Base-by-base conservation (phyloP, 2,888 invertebrate species). In the Abscondita cerata region DNA sequence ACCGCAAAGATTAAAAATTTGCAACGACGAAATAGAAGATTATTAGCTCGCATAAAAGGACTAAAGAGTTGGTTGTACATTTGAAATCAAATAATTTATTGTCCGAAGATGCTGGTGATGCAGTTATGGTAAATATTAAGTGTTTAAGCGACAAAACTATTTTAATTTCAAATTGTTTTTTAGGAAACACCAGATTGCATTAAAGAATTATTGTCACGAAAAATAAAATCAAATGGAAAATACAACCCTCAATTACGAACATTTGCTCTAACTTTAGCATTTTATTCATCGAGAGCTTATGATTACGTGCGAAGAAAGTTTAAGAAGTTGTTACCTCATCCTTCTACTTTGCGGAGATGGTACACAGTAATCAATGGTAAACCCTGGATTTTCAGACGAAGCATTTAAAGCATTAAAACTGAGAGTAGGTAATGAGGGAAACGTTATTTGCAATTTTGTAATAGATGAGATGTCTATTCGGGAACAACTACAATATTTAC, bases 401-500 rank as follows among this genome's bases (percentile, higher is more conserved):
- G 15, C 41, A 8, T 13, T 41, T 12, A 15, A 15, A 16, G 41
- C 41, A 2, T 15, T 41, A 4, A 41, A 36, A 36, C 11, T 11
- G 3, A 36, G 13, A 9, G 11, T 9, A 6, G 36, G 11, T 12
- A 36, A 36, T 11, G 13, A 9, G 2, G n/a, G 11, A 25, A 25
- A 6, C 25, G 25, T 25, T 25, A 25, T 25, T 25, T 25, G 25
- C 6, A 36, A 36, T 9, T 8, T 36, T 36, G 41, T 41, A 13
- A 16, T 41, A 13, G 36, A 74, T 61, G 72, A 74, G 65, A 76
- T 76, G 68, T 63, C 70, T 1, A 70, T 71, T 16, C 59, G 64
- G 15, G 59, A 67, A 59, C 38, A 69, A 16, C 18, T 73, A 20
- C 72, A 76, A 61, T 76, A 70, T 72, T 69, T 73, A 59, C 73